Percentiles rank a stretch among this genome's conserved stretches.
Conservation (phyloP, 1,140 invertebrate species). For the Drosophila burlai region DNA sequence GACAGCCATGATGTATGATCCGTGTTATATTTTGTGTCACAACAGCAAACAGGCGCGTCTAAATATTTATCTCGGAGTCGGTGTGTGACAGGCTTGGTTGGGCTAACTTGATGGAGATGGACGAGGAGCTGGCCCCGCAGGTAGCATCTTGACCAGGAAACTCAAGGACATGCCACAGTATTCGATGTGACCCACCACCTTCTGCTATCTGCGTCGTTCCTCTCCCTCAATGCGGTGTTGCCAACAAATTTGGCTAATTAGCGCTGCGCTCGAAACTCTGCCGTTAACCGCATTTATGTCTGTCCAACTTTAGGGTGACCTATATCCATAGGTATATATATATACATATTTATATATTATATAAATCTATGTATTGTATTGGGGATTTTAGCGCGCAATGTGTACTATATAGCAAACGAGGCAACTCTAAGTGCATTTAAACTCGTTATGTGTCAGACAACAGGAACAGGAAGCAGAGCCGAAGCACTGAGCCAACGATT, state of each 20-base stretch:
- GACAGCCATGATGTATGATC: constrained; percentile 75
- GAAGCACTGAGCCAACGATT: constrained; percentile 5
- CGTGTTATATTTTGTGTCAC: constrained; percentile 79
- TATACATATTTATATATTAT: not conserved
- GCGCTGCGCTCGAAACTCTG: constrained; percentile 14
- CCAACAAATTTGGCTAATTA: constrained; percentile 21
- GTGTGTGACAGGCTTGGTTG: constrained; percentile 35
- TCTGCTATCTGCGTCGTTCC: not conserved
- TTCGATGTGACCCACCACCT: not conserved
- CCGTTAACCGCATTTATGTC: constrained; percentile 14
- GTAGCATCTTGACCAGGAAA: constrained; percentile 3
- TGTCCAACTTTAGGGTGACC: constrained; percentile 12
- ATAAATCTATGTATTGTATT: constrained; percentile 11
- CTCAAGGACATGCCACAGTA: constrained; percentile 9
- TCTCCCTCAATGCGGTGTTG: constrained; percentile 5
- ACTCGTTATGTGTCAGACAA: constrained; percentile 22
- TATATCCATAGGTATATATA: constrained; percentile 2
- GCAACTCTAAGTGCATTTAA: constrained; percentile 16
- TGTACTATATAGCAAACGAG: not conserved
- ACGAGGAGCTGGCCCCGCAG: not conserved
- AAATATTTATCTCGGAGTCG: constrained; percentile 67
- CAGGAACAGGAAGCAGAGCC: constrained; percentile 18
- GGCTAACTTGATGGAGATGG: constrained; percentile 36
- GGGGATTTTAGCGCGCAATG: constrained; percentile 2
- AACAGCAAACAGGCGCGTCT: constrained; percentile 74